Evolutionary conservation across 2,888 invertebrate genomes (phyloP), one percentile per base, ranked within the genome.

Genomic region (Pachliopta kotzebuea): DNA sequence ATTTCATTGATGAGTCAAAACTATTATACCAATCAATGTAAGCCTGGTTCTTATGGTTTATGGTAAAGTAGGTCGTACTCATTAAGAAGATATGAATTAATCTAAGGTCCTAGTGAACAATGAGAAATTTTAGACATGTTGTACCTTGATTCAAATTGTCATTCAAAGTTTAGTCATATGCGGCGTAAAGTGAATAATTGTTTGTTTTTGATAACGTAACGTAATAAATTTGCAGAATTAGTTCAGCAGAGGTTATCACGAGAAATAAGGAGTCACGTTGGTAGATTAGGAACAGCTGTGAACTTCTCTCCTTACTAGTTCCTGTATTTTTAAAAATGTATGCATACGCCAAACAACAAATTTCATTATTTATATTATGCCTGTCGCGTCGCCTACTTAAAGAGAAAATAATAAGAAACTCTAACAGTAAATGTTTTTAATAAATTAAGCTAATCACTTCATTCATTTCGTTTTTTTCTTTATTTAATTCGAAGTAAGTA

Each of bases 221-320:
- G 50, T 56, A 55, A 54, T 58, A 58, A 54, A 59, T 63, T 20
- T 62, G 24, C 31, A 60, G 63, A 63, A 63, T 55, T 59, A 58
- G 63, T 63, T 63, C 63, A 59, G 49, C 50, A 29, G 17, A 60
- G 63, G 63, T 63, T 63, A 63, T 63, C 63, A 45, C 21, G 42
- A 49, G 45, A 63, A 58, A 63, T 63, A 58, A 45, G 57, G 57
- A 58, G 58, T 26, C 58, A 58, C 56, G 45, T 45, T 29, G 53
- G 45, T 45, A 58, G 63, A 63, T 63, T 63, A 54, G 53, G 53
- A 58, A 54, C 54, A 54, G 42, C 54, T 49, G 56, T 37, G 50
- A 62, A 31, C 20, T 17, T 31, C 9, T 52, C 45, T 4, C 18
- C 7, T 42, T n/a, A 45, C 45, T 18, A 45, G 45, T n/a, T n/a